Evolutionary conservation across 2,797 vertebrate genomes (phyloP).

Genomic region (Oryzias sinensis): DNA sequence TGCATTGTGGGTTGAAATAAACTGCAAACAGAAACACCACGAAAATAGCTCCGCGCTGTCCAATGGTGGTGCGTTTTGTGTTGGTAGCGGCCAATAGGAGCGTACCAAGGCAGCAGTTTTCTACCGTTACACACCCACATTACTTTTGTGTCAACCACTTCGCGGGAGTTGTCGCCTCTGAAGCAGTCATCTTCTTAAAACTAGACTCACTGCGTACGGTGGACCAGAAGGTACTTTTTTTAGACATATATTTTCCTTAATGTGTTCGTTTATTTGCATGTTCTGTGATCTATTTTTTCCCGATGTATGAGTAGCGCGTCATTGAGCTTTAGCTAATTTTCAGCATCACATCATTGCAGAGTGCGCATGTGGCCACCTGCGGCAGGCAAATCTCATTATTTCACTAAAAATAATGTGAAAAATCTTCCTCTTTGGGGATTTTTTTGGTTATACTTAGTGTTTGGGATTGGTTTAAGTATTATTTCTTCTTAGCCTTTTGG

Average conservation of each 20-base stretch:
- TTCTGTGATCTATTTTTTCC: not conserved
- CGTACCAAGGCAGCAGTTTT: constrained; percentile 40
- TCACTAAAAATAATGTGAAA: too few species aligned
- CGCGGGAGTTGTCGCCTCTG: constrained; percentile 72
- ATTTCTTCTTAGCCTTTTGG: too few species aligned
- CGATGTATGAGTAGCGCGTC: constrained; percentile 45
- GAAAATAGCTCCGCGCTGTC: constrained; percentile 29
- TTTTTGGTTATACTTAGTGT: not conserved
- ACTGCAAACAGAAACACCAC: constrained; percentile 73
- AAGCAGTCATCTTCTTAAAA: constrained; percentile 42
- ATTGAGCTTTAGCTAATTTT: constrained; percentile 20
- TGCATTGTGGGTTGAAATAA: constrained; percentile 80
- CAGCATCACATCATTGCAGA: constrained; percentile 9
- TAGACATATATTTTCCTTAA: too few species aligned
- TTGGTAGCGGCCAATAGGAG: constrained; percentile 60
- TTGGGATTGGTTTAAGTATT: too few species aligned
- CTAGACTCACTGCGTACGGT: constrained; percentile 25
- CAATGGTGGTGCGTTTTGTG: constrained; percentile 52
- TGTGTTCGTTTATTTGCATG: not conserved
- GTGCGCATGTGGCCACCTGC: constrained; percentile 13
- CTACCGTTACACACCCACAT: constrained; percentile 73
- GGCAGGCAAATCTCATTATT: not conserved
- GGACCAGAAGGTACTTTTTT: constrained; percentile 50
- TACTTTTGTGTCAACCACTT: constrained; percentile 77
- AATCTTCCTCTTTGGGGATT: not conserved